Base-by-base conservation (phyloP, 2,888 invertebrate genomes). In the Ptychoptera albimana region DNA sequence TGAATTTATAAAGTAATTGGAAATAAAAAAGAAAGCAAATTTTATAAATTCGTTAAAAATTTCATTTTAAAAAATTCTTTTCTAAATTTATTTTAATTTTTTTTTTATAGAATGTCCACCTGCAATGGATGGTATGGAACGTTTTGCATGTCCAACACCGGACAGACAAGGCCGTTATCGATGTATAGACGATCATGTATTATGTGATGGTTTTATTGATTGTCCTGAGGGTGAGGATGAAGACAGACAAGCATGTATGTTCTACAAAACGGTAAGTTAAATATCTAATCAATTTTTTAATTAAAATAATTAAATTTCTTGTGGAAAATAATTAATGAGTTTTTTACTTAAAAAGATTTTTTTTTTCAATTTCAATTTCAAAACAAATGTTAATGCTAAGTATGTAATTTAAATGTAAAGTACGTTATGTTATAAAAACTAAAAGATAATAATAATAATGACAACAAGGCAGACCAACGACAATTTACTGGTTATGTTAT, bases 181-280 rank as follows among this genome's bases (percentile, higher is more conserved):
- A 57, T 92, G 92, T 71, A 91, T 92, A 71, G 91, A 92, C 67
- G 92, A 91, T 70, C 91, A 91, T 67, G 88, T 87, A 54, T 75
- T 92, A 45, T 92, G 92, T 67, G 91, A 92, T 67, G 92, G 91
- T 51, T 92, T 89, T 71, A 81, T 88, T 63, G 91, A 92, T 74
- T 92, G 92, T 67, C 91, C 92, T 48, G 79, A 79, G 54, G 88
- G 85, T 48, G 91, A 92, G 66, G 92, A 92, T 63, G 92, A 92
- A 64, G 88, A 92, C 61, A 73, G 89, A 59, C 85, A 86, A 66
- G 82, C 86, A 57, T 92, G 92, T 73, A 89, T 92, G 89, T 92
- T 92, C 71, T 92, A 89, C 66, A 92, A 92, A 78, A 92, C 91
- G 78, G 92, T 92, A 70, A 75, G 77, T 66, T 14, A 31, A 29